These are phyloP conservation scores for Rhizomys pruinosus DNA, from an alignment of 2,113 vertebrate species.

Conservation along the genomic window DNA sequence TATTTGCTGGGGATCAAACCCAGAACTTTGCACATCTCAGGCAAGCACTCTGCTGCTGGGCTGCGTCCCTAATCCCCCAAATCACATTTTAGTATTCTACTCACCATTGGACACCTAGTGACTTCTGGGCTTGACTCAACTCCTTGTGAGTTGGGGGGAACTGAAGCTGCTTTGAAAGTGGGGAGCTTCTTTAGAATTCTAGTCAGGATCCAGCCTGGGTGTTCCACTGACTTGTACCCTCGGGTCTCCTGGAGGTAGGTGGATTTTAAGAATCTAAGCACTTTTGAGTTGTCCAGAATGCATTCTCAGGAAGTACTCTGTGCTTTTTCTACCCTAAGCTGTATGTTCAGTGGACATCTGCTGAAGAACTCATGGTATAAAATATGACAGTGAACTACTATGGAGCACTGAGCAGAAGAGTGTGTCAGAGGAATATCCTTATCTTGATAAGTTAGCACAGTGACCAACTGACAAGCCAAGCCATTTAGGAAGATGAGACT, in stretches of 20 bases:
- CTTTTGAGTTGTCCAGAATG: background rate
- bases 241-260: background rate
- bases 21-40: background rate
- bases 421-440: background rate
- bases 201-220: background rate
- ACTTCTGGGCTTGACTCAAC: background rate
- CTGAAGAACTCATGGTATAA: background rate
- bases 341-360: background rate
- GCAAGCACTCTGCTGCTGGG: background rate
- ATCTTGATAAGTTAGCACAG: background rate
- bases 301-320: slow-evolving; percentile 5
- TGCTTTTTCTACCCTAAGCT: background rate
- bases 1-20: background rate
- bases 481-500: background rate
- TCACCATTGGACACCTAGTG: background rate
- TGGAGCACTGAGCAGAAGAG: background rate
- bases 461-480: slow-evolving; percentile 5
- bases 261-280: background rate
- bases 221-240: background rate
- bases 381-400: background rate
- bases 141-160: background rate
- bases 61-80: background rate
- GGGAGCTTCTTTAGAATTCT: background rate
- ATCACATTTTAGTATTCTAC: background rate
- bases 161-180: background rate